Evolutionary conservation across 2,113 vertebrate genomes (phyloP), one percentile per base, ranked within the genome.

Genomic region (Eublepharis macularius): DNA sequence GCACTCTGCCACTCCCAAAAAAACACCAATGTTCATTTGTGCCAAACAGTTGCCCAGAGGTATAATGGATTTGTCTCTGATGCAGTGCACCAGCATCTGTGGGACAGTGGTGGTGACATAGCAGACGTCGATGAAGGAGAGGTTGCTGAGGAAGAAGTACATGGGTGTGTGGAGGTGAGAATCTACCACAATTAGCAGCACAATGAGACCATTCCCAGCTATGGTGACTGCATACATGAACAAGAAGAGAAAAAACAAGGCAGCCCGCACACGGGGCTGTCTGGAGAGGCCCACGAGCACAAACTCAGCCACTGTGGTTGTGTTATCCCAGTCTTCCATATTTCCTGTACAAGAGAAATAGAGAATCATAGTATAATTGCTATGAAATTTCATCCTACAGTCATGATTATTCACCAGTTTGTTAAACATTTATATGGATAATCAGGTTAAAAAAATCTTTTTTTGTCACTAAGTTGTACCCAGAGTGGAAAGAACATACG

Each of bases 11-110:
- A 88, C 21, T 43, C 88, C 92, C 39, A 93, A 8, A 0, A 41
- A 81, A 70, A 93, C 43, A 24, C 79, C 82, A 24, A 94, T 43
- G 10, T 92, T 92, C 85, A 94, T 90, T 83, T 95, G 94, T n/a
- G 87, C 68, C 54, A 88, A 90, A 88, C 93, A 95, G 11, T 88
- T 85, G 11, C 10, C 73, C 66, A 91, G 88, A 7, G 88, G 88
- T 47, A 95, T 94, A 2, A 29, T 89, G 69, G 86, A 81, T 41
- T 91, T 85, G 69, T 63, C 43, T 1, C 2, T 13, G 12, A 93
- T 36, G 65, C 84, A 92, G 45, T 91, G 86, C 21, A 83, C 1
- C 1, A 95, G 14, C 16, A 86, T 74, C 21, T 93, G 93, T 7
- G 93, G 90, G 0, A 60, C 88, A 17, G 87, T 70, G 54, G 91